Evolutionary conservation across 2,113 vertebrate genomes (phyloP), one percentile per base, ranked within the genome.

Genomic region (Sterna hirundo): DNA sequence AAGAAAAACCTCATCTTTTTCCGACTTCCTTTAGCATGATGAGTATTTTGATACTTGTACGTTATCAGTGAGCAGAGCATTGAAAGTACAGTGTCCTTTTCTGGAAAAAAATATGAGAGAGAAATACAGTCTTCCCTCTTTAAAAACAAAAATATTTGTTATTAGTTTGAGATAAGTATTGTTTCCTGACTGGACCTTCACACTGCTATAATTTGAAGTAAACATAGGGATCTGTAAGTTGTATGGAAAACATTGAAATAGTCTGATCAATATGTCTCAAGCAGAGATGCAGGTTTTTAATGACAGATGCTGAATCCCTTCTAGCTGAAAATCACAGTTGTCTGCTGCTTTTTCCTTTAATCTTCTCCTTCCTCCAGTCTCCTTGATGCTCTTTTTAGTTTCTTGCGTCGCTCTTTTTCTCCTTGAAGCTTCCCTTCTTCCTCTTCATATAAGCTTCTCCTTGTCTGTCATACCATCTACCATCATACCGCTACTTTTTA

Each of bases 241-340:
- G 27, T 36, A 79, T 0, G 0, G 72, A 75, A 89, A 94, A 72
- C 74, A 79, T n/a, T 70, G 49, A 72, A 92, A 92, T 81, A 57
- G 44, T 47, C 27, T 47, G 57, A 92, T 93, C 95, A 84, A 92
- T 94, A 86, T 61, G 20, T 89, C 25, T 95, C 70, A 89, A 94
- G 74, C 66, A 80, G 84, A 94, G 81, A 34, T 79, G 62, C 49
- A 74, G 46, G 44, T 69, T 96, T 93, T 84, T 89, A 94, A 91
- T 80, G 88, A 84, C 93, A 94, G 81, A 61, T 95, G 80, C 72
- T 94, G 92, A 92, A 91, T 86, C 86, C 44, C 82, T 92, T 89
- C 72, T 82, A 86, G 61, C 77, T 93, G 62, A 83, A 96, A 94
- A 95, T 90, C 87, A 94, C 74, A 85, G 36, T 69, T 81, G 11